Percentiles rank a stretch among this genome's conserved stretches.
phyloP scores from a whole-genome alignment of 1,140 invertebrate species.

The Parapsyche elsis region DNA sequence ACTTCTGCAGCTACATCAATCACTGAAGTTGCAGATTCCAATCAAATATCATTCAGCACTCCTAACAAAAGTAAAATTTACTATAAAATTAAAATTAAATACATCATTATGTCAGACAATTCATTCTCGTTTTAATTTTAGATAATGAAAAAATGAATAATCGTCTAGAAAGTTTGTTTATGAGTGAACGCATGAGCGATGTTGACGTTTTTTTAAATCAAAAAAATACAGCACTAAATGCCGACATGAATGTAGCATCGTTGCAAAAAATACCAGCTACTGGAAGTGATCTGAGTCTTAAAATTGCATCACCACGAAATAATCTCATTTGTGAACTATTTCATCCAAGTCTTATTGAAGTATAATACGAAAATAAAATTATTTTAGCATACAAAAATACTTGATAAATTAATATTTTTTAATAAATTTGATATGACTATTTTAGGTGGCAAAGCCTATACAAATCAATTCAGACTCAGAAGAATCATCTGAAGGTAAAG shows the following conservation, averaged over 20 bases:
- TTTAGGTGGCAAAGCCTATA: conserved; percentile 44
- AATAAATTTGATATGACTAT: conserved; percentile 13
- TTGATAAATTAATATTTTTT: background rate
- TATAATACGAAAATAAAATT: conserved; percentile 43
- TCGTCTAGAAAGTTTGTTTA: conserved; percentile 63
- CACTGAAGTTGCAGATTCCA: conserved; percentile 58
- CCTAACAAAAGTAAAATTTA: conserved; percentile 9
- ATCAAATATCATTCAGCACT: conserved; percentile 60
- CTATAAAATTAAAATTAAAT: background rate
- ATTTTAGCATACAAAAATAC: background rate
- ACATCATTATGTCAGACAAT: background rate
- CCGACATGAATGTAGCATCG: conserved; percentile 57
- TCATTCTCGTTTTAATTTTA: background rate
- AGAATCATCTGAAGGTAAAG: conserved; percentile 49
- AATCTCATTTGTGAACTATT: conserved; percentile 71
- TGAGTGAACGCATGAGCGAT: conserved; percentile 55
- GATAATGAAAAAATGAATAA: conserved; percentile 62
- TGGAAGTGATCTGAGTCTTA: conserved; percentile 50
- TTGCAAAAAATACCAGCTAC: conserved; percentile 13
- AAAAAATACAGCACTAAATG: conserved; percentile 63
- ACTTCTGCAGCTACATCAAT: conserved; percentile 58
- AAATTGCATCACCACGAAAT: conserved; percentile 62
- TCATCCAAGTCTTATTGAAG: conserved; percentile 66
- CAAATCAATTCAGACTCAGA: conserved; percentile 39
- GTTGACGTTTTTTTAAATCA: conserved; percentile 67